Conservation (phyloP, 2,797 vertebrate genomes). For the Scomberomorus guttatus region DNA sequence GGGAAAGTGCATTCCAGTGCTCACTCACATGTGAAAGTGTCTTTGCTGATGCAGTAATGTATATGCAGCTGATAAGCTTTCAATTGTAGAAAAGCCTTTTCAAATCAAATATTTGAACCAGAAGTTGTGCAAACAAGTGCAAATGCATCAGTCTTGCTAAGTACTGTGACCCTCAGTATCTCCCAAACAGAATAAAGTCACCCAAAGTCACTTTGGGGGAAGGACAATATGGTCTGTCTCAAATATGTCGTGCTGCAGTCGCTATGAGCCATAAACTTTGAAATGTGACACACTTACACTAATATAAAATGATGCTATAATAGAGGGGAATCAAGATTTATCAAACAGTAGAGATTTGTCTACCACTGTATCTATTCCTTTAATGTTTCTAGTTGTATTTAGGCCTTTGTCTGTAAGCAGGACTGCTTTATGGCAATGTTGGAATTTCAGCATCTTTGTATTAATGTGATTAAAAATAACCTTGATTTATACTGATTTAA, state of each 20-base stretch:
- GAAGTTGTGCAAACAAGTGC: too few relatives aligned
- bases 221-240: neutral
- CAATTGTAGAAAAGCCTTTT: conserved; percentile 3
- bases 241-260: too few relatives aligned
- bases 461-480: too few relatives aligned
- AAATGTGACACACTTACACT: neutral
- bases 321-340: neutral
- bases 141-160: neutral
- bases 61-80: neutral
- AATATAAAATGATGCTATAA: neutral
- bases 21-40: neutral
- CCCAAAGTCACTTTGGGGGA: neutral
- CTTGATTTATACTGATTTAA: too few relatives aligned
- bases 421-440: neutral
- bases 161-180: neutral
- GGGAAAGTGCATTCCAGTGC: too few relatives aligned
- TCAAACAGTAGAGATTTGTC: neutral
- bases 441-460: too few relatives aligned
- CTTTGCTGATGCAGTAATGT: neutral
- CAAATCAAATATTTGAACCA: too few relatives aligned
- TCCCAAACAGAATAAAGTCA: neutral
- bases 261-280: neutral
- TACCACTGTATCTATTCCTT: neutral
- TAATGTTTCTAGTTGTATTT: neutral
- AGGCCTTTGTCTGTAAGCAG: neutral